Conservation (phyloP, 2,888 invertebrate species). For the Leptopilina drosophilae region DNA sequence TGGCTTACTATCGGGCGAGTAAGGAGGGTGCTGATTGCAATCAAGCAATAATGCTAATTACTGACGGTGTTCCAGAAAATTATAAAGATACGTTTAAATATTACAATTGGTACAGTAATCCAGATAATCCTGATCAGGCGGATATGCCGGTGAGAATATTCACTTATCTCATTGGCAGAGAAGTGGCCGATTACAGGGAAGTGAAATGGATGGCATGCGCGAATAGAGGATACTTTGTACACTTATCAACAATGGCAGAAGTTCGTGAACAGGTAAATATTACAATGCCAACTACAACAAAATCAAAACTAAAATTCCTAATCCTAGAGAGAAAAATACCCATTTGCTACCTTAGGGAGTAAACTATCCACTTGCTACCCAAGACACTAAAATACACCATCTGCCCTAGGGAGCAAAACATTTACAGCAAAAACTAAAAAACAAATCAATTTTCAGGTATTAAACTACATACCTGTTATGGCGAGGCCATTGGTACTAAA, state of each 20-base stretch:
- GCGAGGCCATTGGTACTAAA: conserved; percentile 95
- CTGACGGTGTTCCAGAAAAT: conserved; percentile 98
- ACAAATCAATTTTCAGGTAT: conserved; percentile 73
- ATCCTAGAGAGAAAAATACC: neutral
- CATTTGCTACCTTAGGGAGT: too few relatives aligned
- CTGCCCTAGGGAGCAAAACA: too few relatives aligned
- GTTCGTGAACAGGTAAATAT: conserved; percentile 93
- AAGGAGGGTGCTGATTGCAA: conserved; percentile 85
- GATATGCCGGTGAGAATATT: conserved; percentile 94
- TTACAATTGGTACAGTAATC: conserved; percentile 89
- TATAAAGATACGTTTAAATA: conserved; percentile 94
- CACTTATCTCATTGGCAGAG: conserved; percentile 96
- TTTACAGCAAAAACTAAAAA: neutral
- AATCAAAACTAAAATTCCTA: too few relatives aligned
- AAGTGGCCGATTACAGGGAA: conserved; percentile 92
- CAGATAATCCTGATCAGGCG: conserved; percentile 77
- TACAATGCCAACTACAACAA: neutral
- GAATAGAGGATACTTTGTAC: conserved; percentile 97
- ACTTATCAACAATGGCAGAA: conserved; percentile 97
- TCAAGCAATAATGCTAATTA: conserved; percentile 98
- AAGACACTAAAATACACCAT: neutral
- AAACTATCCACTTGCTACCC: neutral
- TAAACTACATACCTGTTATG: conserved; percentile 98
- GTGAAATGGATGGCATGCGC: conserved; percentile 99
- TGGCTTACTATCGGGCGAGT: conserved; percentile 83